A percentile compares a stretch with the other conserved stretches of the same genome.
phyloP scores from a whole-genome alignment of 2,113 vertebrate genomes.

The Aleadryas rufinucha region DNA sequence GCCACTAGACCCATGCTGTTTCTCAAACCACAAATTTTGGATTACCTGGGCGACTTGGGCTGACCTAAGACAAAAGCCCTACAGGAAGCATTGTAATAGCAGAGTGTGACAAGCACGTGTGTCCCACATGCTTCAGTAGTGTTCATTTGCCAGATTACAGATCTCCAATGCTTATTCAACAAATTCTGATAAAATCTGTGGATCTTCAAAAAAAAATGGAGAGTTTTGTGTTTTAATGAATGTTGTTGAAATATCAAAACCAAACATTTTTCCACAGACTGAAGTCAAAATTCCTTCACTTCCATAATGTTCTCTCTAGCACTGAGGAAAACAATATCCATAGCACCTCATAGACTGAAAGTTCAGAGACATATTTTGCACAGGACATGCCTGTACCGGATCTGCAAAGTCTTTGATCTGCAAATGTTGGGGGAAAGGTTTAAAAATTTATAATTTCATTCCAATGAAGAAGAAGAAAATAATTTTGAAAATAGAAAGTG shows the following conservation, averaged over 20 bases:
- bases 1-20: background rate
- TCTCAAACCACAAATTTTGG: background rate
- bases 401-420: background rate
- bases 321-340: background rate
- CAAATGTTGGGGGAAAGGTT: background rate
- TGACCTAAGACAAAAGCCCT: background rate
- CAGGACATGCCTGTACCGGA: too few species aligned
- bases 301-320: background rate
- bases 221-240: background rate
- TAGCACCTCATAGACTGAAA: background rate
- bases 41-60: background rate
- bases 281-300: background rate
- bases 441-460: background rate
- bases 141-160: background rate
- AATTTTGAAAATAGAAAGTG: background rate
- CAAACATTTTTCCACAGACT: background rate
- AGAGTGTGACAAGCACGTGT: fast-evolving
- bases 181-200: background rate
- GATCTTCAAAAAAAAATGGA: fast-evolving
- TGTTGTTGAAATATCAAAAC: background rate
- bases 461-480: background rate
- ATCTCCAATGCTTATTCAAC: background rate
- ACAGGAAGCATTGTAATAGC: background rate
- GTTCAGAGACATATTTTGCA: background rate
- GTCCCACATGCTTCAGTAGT: background rate